phyloP scores from a whole-genome alignment of 2,113 vertebrate species.

The Erythrolamprus reginae region DNA sequence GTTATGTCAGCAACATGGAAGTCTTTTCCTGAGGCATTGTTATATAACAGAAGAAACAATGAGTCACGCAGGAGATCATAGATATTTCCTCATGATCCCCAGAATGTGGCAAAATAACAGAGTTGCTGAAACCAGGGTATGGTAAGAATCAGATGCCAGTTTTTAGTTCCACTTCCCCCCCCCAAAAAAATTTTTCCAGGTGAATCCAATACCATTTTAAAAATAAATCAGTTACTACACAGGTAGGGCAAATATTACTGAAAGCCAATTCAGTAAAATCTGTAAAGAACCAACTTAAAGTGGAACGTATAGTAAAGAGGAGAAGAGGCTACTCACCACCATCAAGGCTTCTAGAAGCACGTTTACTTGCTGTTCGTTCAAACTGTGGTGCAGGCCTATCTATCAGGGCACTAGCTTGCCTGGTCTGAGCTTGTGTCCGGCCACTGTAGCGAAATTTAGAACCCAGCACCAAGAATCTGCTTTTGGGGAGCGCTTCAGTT shows the following conservation, averaged over 20 bases:
- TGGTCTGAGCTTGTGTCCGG: conserved; percentile 91
- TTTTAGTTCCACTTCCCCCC: background rate
- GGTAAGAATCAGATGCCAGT: background rate
- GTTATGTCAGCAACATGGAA: background rate
- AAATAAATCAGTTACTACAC: background rate
- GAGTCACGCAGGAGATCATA: background rate
- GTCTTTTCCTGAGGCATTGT: background rate
- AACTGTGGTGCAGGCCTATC: conserved; percentile 91
- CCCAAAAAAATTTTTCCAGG: background rate
- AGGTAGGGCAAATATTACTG: background rate
- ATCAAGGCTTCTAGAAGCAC: conserved; percentile 90
- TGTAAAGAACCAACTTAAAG: background rate
- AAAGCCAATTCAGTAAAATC: background rate
- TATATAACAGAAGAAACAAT: background rate
- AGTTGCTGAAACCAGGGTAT: background rate
- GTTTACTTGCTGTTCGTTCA: conserved; percentile 90
- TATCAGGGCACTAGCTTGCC: conserved; percentile 93
- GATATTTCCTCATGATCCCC: background rate
- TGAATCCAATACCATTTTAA: background rate
- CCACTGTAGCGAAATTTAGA: conserved; percentile 98
- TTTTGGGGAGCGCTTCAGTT: conserved; percentile 90
- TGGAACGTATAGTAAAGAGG: accelerated
- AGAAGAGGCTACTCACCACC: conserved; percentile 74
- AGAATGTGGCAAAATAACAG: background rate
- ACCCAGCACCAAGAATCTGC: conserved; percentile 88